Evolutionary conservation across 2,113 vertebrate genomes (phyloP).

Genomic region (Aegithalos caudatus): DNA sequence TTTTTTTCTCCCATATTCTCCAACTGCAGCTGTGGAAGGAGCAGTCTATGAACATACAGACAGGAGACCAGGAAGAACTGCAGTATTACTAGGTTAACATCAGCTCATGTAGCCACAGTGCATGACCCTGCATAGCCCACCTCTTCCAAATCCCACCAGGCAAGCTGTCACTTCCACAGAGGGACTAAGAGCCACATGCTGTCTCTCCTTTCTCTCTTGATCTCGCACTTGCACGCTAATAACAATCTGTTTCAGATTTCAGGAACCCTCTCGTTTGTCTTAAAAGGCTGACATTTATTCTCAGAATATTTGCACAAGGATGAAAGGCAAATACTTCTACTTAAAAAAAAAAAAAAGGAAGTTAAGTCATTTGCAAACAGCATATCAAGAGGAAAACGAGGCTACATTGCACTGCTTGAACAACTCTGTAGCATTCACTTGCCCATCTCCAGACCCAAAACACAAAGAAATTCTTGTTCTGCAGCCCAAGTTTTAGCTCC

Average conservation of each 20-base stretch:
- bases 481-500: not conserved
- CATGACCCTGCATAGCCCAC: accelerated
- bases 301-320: not conserved
- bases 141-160: not conserved
- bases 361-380: constrained; percentile 23
- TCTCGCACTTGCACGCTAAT: not conserved
- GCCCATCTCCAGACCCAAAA: not conserved
- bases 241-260: not conserved
- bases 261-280: not conserved
- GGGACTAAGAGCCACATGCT: not conserved
- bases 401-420: not conserved
- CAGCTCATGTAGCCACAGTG: not conserved
- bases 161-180: not conserved
- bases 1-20: not conserved
- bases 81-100: not conserved
- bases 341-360: not conserved
- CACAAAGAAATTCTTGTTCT: not conserved
- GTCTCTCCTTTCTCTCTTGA: not conserved
- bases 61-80: not conserved
- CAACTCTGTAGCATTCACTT: not conserved
- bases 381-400: not conserved
- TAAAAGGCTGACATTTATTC: constrained; percentile 7
- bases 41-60: not conserved
- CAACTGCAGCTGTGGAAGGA: not conserved
- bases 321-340: not conserved